Conservation (phyloP, 1,140 invertebrate species). For the Babylonia areolata region DNA sequence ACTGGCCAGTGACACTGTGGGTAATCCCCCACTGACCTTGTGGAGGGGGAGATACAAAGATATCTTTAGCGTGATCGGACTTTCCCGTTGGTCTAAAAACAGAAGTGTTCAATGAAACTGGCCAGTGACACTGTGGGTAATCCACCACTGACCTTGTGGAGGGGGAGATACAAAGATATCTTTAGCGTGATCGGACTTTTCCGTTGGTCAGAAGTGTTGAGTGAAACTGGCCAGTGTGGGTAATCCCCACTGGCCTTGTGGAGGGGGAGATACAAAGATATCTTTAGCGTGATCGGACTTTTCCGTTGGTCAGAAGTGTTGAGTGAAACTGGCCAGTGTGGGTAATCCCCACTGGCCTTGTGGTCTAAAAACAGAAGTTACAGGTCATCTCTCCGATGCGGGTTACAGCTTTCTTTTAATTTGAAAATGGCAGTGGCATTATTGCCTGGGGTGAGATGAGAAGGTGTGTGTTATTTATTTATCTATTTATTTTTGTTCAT, state of each 20-base stretch:
- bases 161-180: neutral
- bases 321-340: constrained; percentile 86
- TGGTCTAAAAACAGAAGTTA: neutral
- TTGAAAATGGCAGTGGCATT: too few species aligned
- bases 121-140: constrained; percentile 84
- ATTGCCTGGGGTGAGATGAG: too few species aligned
- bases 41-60: constrained; percentile 10
- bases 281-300: too few species aligned
- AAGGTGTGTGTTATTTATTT: too few species aligned
- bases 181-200: too few species aligned
- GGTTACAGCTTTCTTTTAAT: too few species aligned
- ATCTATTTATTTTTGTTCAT: too few species aligned
- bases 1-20: constrained; percentile 84
- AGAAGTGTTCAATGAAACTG: constrained; percentile 85
- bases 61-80: too few species aligned
- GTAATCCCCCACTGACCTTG: constrained; percentile 88
- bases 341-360: constrained; percentile 88
- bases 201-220: too few species aligned
- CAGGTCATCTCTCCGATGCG: too few species aligned
- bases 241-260: constrained; percentile 85
- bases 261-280: constrained; percentile 7
- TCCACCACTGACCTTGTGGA: constrained; percentile 86
- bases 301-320: too few species aligned
- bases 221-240: constrained; percentile 87
- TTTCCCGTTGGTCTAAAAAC: neutral